These are phyloP conservation scores for Oligia strigilis DNA, from an alignment of 2,888 invertebrate genomes.

Conservation along the genomic window DNA sequence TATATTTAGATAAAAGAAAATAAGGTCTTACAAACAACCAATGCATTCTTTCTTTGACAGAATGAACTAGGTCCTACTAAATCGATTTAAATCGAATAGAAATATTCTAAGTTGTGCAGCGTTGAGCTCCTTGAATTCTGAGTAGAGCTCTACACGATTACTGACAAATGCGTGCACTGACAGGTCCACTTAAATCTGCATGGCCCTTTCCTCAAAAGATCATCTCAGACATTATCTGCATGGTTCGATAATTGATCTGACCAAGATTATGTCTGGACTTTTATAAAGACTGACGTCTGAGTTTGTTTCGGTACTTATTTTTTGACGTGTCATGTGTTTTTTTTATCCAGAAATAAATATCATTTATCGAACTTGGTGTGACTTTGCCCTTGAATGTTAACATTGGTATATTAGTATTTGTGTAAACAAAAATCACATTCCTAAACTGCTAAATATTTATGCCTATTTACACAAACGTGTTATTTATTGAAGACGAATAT, in stretches of 20 bases:
- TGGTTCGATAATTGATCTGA: neutral
- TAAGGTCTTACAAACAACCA: neutral
- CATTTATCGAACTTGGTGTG: neutral
- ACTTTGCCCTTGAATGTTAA: conserved; percentile 22
- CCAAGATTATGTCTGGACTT: too few species aligned
- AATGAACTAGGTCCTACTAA: too few species aligned
- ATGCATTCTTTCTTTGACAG: neutral
- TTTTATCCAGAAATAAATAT: too few species aligned
- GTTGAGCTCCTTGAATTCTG: neutral
- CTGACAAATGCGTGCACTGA: neutral
- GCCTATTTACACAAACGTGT: conserved; percentile 37
- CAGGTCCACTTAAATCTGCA: neutral
- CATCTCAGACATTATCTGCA: neutral
- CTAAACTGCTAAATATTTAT: conserved; percentile 39
- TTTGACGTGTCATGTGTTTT: neutral
- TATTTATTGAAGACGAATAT: conserved; percentile 33
- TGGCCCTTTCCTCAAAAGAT: neutral
- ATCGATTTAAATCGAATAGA: neutral
- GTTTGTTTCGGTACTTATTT: neutral
- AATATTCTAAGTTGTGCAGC: neutral
- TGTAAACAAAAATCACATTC: conserved; percentile 38
- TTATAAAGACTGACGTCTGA: neutral
- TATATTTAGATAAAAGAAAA: neutral
- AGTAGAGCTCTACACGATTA: neutral
- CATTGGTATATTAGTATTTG: conserved; percentile 29